Evolutionary conservation across 2,888 invertebrate species (phyloP), one percentile per base, ranked within the genome.

Genomic region (Ypsolopha scabrella): DNA sequence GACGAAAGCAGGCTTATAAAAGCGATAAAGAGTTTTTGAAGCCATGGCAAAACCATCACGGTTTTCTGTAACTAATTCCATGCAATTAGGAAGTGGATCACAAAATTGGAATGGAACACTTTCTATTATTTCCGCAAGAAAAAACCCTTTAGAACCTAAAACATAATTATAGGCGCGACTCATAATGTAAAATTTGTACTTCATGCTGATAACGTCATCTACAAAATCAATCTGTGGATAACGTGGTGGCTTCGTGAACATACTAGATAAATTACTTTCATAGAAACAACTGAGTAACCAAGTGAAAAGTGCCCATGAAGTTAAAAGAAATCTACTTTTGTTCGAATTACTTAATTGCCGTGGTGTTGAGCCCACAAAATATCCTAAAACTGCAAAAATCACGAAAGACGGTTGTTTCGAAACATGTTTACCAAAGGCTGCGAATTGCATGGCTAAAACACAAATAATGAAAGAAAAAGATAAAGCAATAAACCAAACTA

Each of bases 201-300:
- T 24, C 24, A 24, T 24, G 24, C 24, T 24, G 24, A 24, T 24
- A 3, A 24, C 24, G 24, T 24, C 24, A 3, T 24, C 24, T 3
- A 24, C 46, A 2, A 35, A 11, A 46, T 34, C n/a, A 2, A 53
- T 8, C 33, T 52, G 33, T 9, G 13, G 36, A 49, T 51, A 43
- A 34, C 53, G 39, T 8, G 8, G 11, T 4, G 56, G 56, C 51
- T 37, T 57, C 36, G 56, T 57, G 43, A 57, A 57, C 36, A 51
- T 48, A 39, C 56, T 57, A 8, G 52, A 33, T 11, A 57, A 24
- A 13, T 53, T 14, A 37, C 52, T 38, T 41, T 57, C 55, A 49
- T 55, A 57, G 48, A 54, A 57, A 45, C 53, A 53, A 6, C 51
- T 52, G 2, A 57, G 53, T 6, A 55, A 35, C 56, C 55, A 55